Evolutionary conservation across 2,888 invertebrate genomes (phyloP).

Genomic region (Cotesia congregata): DNA sequence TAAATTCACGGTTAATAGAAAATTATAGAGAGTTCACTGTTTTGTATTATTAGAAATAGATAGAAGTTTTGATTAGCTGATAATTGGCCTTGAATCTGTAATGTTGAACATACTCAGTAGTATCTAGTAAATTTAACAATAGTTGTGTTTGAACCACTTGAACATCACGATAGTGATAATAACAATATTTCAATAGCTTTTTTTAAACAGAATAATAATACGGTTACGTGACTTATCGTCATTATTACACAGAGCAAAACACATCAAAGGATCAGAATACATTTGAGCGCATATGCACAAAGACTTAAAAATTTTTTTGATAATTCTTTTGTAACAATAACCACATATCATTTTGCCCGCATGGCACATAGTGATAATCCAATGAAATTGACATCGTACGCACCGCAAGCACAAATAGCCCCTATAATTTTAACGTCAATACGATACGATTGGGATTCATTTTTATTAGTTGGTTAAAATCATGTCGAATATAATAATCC

Average conservation of each 20-base stretch:
- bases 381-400: conserved; percentile 10
- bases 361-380: conserved; percentile 22
- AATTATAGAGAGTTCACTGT: too few relatives aligned
- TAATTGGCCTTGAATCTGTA: too few relatives aligned
- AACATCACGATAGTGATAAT: neutral
- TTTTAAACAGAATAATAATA: neutral
- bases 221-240: conserved; percentile 22
- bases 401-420: conserved; percentile 13
- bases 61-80: too few relatives aligned
- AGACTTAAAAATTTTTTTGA: conserved; percentile 8
- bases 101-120: neutral
- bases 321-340: conserved; percentile 10
- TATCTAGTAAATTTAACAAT: neutral
- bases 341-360: conserved; percentile 26
- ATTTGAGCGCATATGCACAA: conserved; percentile 11
- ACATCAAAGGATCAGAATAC: neutral
- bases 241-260: neutral
- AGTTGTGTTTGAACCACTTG: neutral
- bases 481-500: neutral
- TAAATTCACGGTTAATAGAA: too few relatives aligned
- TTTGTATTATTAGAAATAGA: too few relatives aligned
- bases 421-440: conserved; percentile 21
- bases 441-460: conserved; percentile 9
- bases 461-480: conserved; percentile 9
- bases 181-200: neutral